Evolutionary conservation across 2,113 vertebrate genomes (phyloP).

Genomic region (Zosterops borbonicus): DNA sequence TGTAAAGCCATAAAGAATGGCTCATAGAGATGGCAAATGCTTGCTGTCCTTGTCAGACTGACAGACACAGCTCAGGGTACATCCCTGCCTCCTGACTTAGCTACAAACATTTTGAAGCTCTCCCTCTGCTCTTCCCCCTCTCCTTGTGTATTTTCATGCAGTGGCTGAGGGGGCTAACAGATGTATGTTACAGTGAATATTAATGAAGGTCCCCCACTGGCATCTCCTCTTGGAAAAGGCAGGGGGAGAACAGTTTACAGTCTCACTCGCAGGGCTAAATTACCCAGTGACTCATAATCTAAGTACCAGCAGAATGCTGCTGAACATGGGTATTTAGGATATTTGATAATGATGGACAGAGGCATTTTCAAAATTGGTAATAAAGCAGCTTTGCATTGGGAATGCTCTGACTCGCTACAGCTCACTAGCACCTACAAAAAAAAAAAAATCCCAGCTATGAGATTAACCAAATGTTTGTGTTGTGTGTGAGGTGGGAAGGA

Average conservation of each 20-base stretch:
- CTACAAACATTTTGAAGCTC: neutral
- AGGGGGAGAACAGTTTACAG: conserved; percentile 11
- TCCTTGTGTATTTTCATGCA: conserved; percentile 21
- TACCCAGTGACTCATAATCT: conserved; percentile 55
- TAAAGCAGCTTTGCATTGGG: neutral
- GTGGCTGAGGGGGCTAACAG: conserved; percentile 65
- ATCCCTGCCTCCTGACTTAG: neutral
- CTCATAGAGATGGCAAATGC: neutral
- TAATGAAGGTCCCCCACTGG: conserved; percentile 72
- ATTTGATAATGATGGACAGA: conserved; percentile 33
- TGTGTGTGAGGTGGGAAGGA: neutral
- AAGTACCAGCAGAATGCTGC: conserved; percentile 11
- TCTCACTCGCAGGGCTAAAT: conserved; percentile 30
- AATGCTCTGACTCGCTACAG: neutral
- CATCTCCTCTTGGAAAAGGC: conserved; percentile 43
- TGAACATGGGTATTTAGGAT: neutral
- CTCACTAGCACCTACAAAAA: neutral
- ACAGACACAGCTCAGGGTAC: neutral
- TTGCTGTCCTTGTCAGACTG: conserved; percentile 33
- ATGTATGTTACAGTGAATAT: conserved; percentile 71
- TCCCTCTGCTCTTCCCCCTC: conserved; percentile 43
- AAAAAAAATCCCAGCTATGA: neutral
- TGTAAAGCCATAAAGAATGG: neutral
- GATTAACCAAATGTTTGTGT: neutral
- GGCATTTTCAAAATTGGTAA: neutral